These are phyloP conservation scores for Peromyscus californicus DNA, from an alignment of 2,113 vertebrate genomes.

Conservation along the genomic window DNA sequence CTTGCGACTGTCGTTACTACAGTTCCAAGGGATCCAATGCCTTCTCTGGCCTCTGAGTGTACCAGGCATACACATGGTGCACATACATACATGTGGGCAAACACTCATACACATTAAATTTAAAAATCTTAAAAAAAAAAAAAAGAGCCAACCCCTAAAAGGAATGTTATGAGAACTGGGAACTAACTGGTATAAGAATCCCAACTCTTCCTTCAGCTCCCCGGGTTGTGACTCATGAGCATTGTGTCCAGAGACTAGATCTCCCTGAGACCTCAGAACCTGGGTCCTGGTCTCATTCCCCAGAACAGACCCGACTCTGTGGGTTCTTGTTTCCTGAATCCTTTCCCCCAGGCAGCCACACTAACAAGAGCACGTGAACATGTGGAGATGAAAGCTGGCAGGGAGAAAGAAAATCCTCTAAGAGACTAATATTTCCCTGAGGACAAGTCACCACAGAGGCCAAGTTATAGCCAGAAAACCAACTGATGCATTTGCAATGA, in stretches of 20 bases:
- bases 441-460: conserved; percentile 13
- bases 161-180: background rate
- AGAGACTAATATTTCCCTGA: background rate
- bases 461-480: conserved; percentile 4
- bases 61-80: background rate
- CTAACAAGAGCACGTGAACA: background rate
- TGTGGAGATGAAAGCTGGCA: background rate
- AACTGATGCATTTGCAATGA: background rate
- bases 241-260: background rate
- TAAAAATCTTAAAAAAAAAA: background rate
- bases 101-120: background rate
- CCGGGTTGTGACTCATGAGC: background rate
- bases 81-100: background rate
- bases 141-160: background rate
- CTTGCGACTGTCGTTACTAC: background rate
- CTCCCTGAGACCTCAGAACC: background rate
- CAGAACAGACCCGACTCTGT: too few relatives aligned
- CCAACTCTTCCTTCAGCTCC: background rate
- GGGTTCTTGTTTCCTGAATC: background rate
- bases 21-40: background rate
- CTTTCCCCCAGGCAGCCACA: background rate
- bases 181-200: background rate
- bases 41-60: background rate
- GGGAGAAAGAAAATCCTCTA: background rate
- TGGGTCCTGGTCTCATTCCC: background rate